Evolutionary conservation across 1,140 invertebrate species (phyloP).

Genomic region (Geopemphigus sp.): DNA sequence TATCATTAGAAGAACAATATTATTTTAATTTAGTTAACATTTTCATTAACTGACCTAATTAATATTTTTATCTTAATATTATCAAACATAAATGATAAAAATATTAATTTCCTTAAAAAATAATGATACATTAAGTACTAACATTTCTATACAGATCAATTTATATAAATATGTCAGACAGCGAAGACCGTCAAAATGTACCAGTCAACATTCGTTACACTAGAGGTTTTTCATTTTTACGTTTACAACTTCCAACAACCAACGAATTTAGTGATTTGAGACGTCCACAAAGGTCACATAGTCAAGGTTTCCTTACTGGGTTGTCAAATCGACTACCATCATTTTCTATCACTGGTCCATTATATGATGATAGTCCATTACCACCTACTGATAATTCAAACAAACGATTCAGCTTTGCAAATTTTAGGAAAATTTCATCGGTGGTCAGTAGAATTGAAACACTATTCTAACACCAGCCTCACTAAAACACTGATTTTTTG

Average conservation of each 20-base stretch:
- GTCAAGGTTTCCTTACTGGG: constrained; percentile 45
- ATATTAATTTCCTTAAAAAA: background rate
- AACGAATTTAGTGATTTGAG: constrained; percentile 46
- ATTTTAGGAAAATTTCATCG: constrained; percentile 47
- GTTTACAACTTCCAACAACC: constrained; percentile 44
- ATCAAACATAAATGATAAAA: background rate
- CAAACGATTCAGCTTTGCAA: constrained; percentile 46
- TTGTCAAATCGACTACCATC: constrained; percentile 47
- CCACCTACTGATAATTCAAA: constrained; percentile 35
- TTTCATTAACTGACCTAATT: too few species aligned
- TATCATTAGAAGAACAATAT: too few species aligned
- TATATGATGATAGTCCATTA: constrained; percentile 46
- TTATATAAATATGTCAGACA: constrained; percentile 30
- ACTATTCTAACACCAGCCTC: constrained; percentile 34
- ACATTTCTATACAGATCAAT: constrained; percentile 18
- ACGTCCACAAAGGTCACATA: constrained; percentile 41
- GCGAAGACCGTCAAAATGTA: constrained; percentile 31
- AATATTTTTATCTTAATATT: background rate
- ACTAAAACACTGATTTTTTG: constrained; percentile 37
- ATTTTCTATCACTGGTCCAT: constrained; percentile 48
- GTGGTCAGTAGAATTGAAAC: constrained; percentile 34
- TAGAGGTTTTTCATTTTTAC: constrained; percentile 47
- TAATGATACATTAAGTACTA: constrained; percentile 12
- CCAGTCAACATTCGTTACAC: constrained; percentile 37
- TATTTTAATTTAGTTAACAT: too few species aligned